Evolutionary conservation across 1,140 invertebrate genomes (phyloP).

Genomic region (Teleogryllus occipitalis): DNA sequence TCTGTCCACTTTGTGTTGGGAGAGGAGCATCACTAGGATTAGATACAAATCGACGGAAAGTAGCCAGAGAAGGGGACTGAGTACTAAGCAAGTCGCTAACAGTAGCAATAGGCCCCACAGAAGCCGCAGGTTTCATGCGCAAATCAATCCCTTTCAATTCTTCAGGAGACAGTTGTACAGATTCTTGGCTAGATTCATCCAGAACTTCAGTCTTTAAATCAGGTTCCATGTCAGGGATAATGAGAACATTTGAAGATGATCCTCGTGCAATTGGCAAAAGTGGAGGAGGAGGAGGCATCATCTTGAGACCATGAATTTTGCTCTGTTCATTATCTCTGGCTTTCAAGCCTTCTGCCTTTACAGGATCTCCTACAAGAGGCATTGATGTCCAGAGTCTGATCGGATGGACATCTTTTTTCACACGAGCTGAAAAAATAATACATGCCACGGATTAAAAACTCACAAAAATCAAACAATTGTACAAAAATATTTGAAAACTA

Average conservation of each 20-base stretch:
- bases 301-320: slow-evolving; percentile 11
- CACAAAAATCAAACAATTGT: no score
- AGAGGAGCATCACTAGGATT: slow-evolving; percentile 35
- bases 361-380: background rate
- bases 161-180: slow-evolving; percentile 35
- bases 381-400: background rate
- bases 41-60: slow-evolving; percentile 36
- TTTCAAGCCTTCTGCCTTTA: background rate
- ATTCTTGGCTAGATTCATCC: slow-evolving; percentile 55
- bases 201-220: slow-evolving; percentile 58
- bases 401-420: background rate
- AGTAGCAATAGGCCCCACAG: slow-evolving; percentile 33
- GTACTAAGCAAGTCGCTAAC: slow-evolving; percentile 36
- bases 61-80: slow-evolving; percentile 29
- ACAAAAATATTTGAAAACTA: no score
- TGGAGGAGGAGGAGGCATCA: slow-evolving; percentile 24
- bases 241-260: slow-evolving; percentile 36
- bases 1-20: slow-evolving; percentile 46
- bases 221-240: slow-evolving; percentile 32
- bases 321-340: background rate
- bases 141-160: slow-evolving; percentile 41
- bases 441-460: background rate
- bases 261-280: slow-evolving; percentile 20
- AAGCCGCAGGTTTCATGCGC: slow-evolving; percentile 43
- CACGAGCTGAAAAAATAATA: background rate